Conservation (phyloP, 2,888 invertebrate genomes). For the Drosophila siamana region DNA sequence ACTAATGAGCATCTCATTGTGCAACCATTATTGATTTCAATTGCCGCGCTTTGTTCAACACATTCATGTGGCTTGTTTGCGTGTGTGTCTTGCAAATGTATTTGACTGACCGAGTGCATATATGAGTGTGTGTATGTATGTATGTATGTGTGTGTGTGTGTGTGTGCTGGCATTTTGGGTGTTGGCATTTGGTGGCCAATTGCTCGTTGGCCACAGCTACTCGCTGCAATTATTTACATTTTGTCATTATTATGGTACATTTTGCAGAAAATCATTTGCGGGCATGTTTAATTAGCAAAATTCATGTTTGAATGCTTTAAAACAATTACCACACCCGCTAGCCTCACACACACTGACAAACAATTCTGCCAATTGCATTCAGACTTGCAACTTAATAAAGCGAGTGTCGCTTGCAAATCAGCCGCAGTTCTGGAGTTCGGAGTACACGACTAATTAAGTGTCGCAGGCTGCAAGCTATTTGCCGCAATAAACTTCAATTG, state of each 20-base stretch:
- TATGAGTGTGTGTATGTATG: background rate
- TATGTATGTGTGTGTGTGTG: background rate
- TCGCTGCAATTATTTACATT: constrained; percentile 71
- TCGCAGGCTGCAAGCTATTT: constrained; percentile 22
- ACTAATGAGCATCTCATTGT: constrained; percentile 11
- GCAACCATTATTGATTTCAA: constrained; percentile 11
- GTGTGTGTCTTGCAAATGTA: constrained; percentile 1
- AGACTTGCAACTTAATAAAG: constrained; percentile 24
- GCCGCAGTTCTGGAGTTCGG: background rate
- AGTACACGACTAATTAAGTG: constrained; percentile 15
- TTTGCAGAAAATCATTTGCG: constrained; percentile 62
- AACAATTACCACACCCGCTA: constrained; percentile 64
- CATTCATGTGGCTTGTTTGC: constrained; percentile 21
- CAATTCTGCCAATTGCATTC: background rate
- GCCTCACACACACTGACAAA: constrained; percentile 14
- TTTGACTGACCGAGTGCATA: background rate
- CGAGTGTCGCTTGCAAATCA: background rate
- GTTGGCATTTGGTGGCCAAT: constrained; percentile 41
- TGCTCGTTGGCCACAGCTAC: constrained; percentile 40
- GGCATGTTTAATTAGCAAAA: constrained; percentile 77
- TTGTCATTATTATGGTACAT: constrained; percentile 62
- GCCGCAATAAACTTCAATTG: constrained; percentile 66
- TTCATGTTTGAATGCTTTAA: constrained; percentile 70
- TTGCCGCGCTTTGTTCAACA: constrained; percentile 11
- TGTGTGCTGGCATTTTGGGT: constrained; percentile 4